Conservation (phyloP, 2,888 invertebrate species). For the Sarcophaga caerulescens region DNA sequence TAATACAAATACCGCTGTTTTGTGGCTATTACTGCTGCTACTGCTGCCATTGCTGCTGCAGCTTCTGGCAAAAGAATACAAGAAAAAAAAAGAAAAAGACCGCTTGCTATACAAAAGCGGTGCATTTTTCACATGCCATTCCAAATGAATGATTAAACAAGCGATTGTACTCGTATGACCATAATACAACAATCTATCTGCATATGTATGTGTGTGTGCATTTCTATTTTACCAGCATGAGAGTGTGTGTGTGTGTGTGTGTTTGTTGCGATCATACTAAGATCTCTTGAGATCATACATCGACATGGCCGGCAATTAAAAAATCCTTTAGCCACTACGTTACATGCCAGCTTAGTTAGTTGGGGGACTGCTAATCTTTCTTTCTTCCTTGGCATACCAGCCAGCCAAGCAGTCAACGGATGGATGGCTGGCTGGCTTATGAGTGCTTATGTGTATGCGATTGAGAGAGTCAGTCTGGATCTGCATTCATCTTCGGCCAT, state of each 20-base stretch:
- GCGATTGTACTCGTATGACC: slow-evolving; percentile 56
- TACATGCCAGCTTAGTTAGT: slow-evolving; percentile 64
- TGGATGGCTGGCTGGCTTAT: too few relatives aligned
- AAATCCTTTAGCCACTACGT: slow-evolving; percentile 68
- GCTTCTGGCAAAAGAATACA: background rate
- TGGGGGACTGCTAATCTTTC: slow-evolving; percentile 63
- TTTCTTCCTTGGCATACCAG: slow-evolving; percentile 71
- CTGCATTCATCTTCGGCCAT: slow-evolving; percentile 5
- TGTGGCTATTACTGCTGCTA: slow-evolving; percentile 32
- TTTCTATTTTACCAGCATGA: background rate
- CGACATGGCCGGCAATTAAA: slow-evolving; percentile 67
- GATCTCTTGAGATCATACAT: slow-evolving; percentile 65
- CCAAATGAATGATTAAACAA: slow-evolving; percentile 69
- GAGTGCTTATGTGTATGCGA: background rate
- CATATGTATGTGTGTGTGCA: background rate
- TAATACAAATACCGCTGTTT: slow-evolving; percentile 65
- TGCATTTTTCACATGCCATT: slow-evolving; percentile 67
- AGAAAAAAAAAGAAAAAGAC: slow-evolving; percentile 12
- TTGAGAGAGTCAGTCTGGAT: background rate
- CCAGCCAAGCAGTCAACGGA: background rate
- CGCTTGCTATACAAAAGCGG: slow-evolving; percentile 64
- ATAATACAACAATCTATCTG: slow-evolving; percentile 47
- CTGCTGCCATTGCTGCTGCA: slow-evolving; percentile 8
- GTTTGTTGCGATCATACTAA: slow-evolving; percentile 60
- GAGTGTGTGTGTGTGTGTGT: background rate